phyloP scores from a whole-genome alignment of 2,797 vertebrate genomes.

The Pteropus rufus region DNA sequence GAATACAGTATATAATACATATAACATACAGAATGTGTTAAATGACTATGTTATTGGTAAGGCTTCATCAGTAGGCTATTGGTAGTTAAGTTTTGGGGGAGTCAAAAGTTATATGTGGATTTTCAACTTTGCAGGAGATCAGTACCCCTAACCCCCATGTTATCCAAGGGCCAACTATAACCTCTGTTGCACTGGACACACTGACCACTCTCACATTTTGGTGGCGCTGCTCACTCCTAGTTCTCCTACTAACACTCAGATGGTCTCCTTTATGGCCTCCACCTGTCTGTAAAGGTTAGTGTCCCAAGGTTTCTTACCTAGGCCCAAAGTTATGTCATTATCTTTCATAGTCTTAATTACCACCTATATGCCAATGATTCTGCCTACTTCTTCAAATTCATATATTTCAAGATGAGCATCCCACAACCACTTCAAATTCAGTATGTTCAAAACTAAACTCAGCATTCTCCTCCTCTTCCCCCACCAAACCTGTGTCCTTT shows the following conservation, averaged over 20 bases:
- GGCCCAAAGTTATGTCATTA: background rate
- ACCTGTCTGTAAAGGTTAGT: background rate
- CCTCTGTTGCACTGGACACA: background rate
- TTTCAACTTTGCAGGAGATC: background rate
- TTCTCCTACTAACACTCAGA: background rate
- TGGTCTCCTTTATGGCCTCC: background rate
- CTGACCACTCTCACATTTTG: background rate
- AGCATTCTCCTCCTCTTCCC: background rate
- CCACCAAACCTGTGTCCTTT: background rate
- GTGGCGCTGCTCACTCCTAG: background rate
- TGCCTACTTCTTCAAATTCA: background rate
- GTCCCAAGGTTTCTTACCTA: background rate
- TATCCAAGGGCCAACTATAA: background rate
- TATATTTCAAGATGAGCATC: background rate
- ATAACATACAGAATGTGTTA: background rate
- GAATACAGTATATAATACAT: background rate
- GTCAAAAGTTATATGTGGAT: background rate
- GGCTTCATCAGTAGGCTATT: background rate
- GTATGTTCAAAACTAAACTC: background rate
- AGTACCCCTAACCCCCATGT: background rate
- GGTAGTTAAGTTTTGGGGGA: background rate
- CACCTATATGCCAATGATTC: background rate
- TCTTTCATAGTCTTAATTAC: background rate
- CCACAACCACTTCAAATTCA: background rate
- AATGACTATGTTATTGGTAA: background rate